Conservation (phyloP, 53 echinoderm and acorn worm species). For the Henricia sp. region DNA sequence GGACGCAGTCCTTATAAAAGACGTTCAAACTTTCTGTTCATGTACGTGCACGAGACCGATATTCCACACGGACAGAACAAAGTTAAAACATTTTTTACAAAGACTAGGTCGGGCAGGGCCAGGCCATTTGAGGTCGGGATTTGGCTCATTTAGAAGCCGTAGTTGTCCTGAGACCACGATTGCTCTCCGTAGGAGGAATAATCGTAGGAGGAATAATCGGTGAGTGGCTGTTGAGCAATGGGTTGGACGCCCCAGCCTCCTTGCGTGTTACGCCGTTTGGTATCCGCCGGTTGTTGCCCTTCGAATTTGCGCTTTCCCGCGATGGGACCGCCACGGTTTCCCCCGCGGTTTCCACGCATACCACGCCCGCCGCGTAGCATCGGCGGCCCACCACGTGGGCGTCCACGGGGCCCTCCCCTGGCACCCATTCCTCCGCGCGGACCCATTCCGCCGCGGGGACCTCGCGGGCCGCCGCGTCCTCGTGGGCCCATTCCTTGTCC, state of each 20-base stretch:
- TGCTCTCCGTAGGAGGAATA: slow-evolving; percentile 72
- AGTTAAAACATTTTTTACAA: slow-evolving; percentile 38
- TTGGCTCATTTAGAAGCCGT: no score
- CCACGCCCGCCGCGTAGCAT: slow-evolving; percentile 57
- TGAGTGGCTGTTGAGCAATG: slow-evolving; percentile 97
- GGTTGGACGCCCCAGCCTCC: slow-evolving; percentile 93
- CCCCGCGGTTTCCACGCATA: slow-evolving; percentile 71
- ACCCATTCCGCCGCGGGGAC: slow-evolving; percentile 49
- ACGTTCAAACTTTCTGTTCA: no score
- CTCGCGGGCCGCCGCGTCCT: slow-evolving; percentile 55
- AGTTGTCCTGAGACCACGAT: slow-evolving; percentile 85
- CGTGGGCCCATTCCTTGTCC: slow-evolving; percentile 49
- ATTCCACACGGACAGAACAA: no score
- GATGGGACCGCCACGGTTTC: slow-evolving; percentile 64
- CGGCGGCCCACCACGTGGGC: slow-evolving; percentile 53
- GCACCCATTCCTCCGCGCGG: slow-evolving; percentile 55
- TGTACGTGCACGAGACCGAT: no score
- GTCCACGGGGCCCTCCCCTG: slow-evolving; percentile 55
- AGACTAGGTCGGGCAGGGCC: slow-evolving; percentile 14
- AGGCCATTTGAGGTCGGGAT: slow-evolving; percentile 9
- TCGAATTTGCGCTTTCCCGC: slow-evolving; percentile 94
- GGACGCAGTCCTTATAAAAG: no score
- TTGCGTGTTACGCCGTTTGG: slow-evolving; percentile 93
- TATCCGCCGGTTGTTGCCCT: slow-evolving; percentile 77
- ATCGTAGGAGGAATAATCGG: slow-evolving; percentile 68